These are phyloP conservation scores for Ondatra zibethicus DNA, from an alignment of 2,113 vertebrate genomes.

Conservation along the genomic window DNA sequence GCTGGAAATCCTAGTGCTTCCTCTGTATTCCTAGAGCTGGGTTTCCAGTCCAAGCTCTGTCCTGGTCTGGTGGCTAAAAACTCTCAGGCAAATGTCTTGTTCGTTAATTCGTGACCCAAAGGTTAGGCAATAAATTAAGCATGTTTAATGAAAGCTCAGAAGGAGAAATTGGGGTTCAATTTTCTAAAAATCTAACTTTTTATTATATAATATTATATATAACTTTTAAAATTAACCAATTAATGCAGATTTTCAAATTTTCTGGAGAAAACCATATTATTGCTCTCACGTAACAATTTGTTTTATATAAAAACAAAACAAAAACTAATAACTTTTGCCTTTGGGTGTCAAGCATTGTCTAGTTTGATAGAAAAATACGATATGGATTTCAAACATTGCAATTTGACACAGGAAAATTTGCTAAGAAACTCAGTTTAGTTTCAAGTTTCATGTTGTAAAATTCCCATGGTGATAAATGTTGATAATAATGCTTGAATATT, in stretches of 20 bases:
- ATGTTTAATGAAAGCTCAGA: too few relatives aligned
- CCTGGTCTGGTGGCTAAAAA: too few relatives aligned
- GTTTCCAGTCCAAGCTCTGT: too few relatives aligned
- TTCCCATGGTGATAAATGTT: neutral
- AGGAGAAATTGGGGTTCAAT: too few relatives aligned
- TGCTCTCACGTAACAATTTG: neutral
- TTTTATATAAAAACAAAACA: neutral
- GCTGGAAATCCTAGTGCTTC: too few relatives aligned
- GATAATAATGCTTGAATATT: neutral
- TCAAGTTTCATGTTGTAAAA: neutral
- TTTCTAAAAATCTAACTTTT: slow-evolving; percentile 38
- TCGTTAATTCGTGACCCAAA: too few relatives aligned
- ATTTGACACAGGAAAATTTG: neutral
- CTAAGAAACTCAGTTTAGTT: neutral
- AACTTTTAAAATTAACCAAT: neutral
- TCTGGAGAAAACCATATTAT: neutral
- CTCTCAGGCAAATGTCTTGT: too few relatives aligned
- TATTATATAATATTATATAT: neutral
- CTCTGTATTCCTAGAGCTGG: too few relatives aligned
- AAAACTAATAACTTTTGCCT: slow-evolving; percentile 31
- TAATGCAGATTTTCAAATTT: slow-evolving; percentile 1
- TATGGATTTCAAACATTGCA: neutral
- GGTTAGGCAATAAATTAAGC: too few relatives aligned
- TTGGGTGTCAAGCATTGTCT: neutral
- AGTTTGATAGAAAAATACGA: neutral